Conservation (phyloP, 2,113 vertebrate species). For the Marmota flaviventris region DNA sequence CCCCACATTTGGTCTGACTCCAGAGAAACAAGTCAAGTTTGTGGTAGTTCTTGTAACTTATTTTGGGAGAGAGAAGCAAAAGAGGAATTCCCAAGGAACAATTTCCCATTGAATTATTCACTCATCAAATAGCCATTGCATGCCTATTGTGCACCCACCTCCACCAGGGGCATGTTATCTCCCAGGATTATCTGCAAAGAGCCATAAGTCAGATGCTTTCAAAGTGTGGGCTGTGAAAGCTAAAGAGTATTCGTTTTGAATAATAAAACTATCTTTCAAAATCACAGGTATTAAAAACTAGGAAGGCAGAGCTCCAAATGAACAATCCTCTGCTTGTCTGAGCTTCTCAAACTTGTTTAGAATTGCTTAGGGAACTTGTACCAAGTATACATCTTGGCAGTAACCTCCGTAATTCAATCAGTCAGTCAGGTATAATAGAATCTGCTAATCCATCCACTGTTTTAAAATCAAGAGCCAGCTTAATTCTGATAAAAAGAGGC, state of each 20-base stretch:
- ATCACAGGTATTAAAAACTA: too few relatives aligned
- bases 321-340: background rate
- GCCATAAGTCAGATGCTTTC: background rate
- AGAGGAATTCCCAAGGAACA: too few relatives aligned
- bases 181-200: background rate
- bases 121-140: accelerated
- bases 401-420: background rate
- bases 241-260: background rate
- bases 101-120: background rate
- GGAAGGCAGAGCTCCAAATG: background rate
- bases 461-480: background rate
- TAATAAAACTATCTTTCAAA: background rate
- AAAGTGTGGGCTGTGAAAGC: background rate
- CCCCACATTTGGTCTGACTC: background rate
- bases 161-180: background rate
- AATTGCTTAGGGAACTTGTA: background rate
- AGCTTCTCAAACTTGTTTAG: background rate
- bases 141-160: background rate
- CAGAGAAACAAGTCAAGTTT: background rate
- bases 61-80: background rate
- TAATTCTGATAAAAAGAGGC: background rate
- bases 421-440: background rate
- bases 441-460: background rate
- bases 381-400: background rate
- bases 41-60: background rate